These are phyloP conservation scores for Telmatherina bonti DNA, from an alignment of 2,797 vertebrate species.

Conservation along the genomic window DNA sequence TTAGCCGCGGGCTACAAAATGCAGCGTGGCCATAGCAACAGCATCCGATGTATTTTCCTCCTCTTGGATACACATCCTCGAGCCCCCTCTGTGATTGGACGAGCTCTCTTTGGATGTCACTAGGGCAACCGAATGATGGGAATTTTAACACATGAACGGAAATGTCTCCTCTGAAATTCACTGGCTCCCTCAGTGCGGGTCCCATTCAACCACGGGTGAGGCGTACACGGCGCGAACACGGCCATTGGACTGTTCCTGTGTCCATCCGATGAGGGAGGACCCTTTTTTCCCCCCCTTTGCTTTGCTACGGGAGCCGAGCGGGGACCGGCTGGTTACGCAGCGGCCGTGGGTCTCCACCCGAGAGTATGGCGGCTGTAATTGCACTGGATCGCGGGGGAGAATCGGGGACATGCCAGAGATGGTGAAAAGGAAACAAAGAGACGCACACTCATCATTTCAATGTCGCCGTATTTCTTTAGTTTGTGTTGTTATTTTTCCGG, in stretches of 20 bases:
- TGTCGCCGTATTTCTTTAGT: constrained; percentile 10
- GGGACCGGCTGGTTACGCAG: constrained; percentile 77
- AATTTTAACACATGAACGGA: constrained; percentile 80
- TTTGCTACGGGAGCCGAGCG: constrained; percentile 84
- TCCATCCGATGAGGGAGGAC: constrained; percentile 66
- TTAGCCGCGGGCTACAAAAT: constrained; percentile 38
- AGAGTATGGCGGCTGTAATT: constrained; percentile 83
- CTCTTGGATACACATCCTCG: constrained; percentile 74
- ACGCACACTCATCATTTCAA: constrained; percentile 45
- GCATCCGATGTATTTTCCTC: constrained; percentile 73
- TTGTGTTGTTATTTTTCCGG: constrained; percentile 16
- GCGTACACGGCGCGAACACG: constrained; percentile 21
- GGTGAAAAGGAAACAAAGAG: constrained; percentile 70
- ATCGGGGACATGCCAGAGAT: constrained; percentile 62
- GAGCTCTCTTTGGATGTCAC: constrained; percentile 70
- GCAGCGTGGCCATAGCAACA: constrained; percentile 86
- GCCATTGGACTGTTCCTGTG: constrained; percentile 68
- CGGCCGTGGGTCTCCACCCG: constrained; percentile 84
- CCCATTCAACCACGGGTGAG: constrained; percentile 59
- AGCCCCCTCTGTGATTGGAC: constrained; percentile 72
- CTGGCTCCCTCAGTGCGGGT: constrained; percentile 53
- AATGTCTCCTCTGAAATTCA: constrained; percentile 57
- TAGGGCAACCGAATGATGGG: constrained; percentile 78
- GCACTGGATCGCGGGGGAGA: constrained; percentile 69
- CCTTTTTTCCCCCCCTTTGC: constrained; percentile 10